Base-by-base conservation (phyloP, 2,888 invertebrate genomes). In the Mythimna loreyi region DNA sequence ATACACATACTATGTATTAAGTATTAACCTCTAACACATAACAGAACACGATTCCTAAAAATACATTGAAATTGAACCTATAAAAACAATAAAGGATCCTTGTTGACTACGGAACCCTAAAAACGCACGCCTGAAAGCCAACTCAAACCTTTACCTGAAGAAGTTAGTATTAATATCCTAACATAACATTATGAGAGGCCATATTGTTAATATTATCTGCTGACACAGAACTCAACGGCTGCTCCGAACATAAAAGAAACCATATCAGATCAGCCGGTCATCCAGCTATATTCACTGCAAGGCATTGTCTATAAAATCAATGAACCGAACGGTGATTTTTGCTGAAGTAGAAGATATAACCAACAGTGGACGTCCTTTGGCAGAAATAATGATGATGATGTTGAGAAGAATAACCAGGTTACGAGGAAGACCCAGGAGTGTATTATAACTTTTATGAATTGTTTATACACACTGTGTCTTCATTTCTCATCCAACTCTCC, bases 181-280 rank as follows among this genome's bases (percentile, higher is more conserved):
- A 47, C 33, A 63, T 30, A n/a, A 45, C 30, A 68, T 40, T 28
- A 28, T 61, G 45, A 53, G 55, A 23, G 56, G 43, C 49, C n/a
- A 28, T 71, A 56, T 45, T 58, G 23, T 59, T 30, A 49, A 50
- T 56, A 58, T 64, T 70, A 71, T 70, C 58, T 63, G 30, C 23
- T 33, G 33, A 57, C 23, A 28, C 16, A 52, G 40, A 47, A 50
- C 55, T 11, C 36, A 47, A 66, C 68, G 71, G 80, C 60, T 65
- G 68, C 21, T 65, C 23, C 0, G 49, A 63, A 57, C 40, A 63
- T 67, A 67, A 61, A 75, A 65, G 45, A 60, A 66, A 50, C 70
- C 36, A 52, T 55, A 75, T 69, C 64, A 66, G 50, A 64, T 57
- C 60, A 67, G 16, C 8, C 52, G 28, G 52, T 71, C 45, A 67